Conservation (phyloP, 2,113 vertebrate species). For the Bos indicus region DNA sequence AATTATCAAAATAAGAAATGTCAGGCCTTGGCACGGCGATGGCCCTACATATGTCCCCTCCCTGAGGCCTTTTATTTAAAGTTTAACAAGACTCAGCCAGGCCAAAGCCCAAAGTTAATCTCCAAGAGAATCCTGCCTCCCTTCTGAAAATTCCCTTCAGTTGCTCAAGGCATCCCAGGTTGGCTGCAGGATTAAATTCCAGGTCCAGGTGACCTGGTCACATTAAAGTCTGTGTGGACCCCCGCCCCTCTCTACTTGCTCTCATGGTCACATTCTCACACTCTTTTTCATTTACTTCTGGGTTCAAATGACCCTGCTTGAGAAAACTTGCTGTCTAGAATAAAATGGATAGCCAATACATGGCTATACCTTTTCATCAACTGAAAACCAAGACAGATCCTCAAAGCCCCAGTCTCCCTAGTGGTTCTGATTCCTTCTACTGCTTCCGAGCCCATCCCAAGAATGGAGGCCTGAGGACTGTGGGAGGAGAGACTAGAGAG, state of each 20-base stretch:
- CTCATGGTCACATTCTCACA: no score
- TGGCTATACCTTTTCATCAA: background rate
- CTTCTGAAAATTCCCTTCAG: background rate
- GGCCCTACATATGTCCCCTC: rapidly evolving
- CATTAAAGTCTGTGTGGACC: background rate
- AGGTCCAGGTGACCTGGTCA: background rate
- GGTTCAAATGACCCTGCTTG: background rate
- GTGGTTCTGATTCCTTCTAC: background rate
- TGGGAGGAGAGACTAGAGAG: rapidly evolving
- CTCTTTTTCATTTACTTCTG: background rate
- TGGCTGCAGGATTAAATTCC: background rate
- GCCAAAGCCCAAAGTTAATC: background rate
- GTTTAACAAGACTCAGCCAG: background rate
- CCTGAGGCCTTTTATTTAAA: background rate
- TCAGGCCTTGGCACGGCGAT: rapidly evolving
- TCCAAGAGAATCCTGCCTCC: background rate
- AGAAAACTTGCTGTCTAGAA: background rate
- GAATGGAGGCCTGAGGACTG: rapidly evolving
- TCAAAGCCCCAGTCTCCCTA: background rate
- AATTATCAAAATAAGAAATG: background rate
- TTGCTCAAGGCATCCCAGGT: background rate
- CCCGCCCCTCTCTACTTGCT: background rate
- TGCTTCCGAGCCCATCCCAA: rapidly evolving
- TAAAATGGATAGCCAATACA: no score
- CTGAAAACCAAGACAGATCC: background rate